Evolutionary conservation across 2,113 vertebrate genomes (phyloP).

Genomic region (Argyrosomus japonicus): DNA sequence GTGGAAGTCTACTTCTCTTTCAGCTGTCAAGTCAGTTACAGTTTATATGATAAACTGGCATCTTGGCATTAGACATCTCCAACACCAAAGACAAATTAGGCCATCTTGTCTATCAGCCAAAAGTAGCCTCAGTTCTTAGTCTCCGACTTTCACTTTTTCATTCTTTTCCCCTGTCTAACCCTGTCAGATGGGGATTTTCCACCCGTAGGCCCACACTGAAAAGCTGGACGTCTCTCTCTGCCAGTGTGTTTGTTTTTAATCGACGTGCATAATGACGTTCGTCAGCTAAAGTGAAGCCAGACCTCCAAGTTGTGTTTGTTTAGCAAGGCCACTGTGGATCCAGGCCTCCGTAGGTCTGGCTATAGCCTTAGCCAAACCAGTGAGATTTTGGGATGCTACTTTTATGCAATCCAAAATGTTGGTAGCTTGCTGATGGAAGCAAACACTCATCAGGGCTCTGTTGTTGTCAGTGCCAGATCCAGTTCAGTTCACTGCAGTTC

Average conservation of each 20-base stretch:
- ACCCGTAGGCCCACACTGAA: conserved; percentile 35
- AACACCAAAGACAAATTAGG: background rate
- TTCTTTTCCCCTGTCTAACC: conserved; percentile 4
- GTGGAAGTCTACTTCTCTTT: background rate
- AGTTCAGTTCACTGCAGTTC: background rate
- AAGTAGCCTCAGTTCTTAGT: background rate
- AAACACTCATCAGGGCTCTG: conserved; percentile 24
- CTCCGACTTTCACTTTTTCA: background rate
- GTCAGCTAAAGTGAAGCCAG: conserved; percentile 68
- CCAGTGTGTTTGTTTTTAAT: conserved; percentile 72
- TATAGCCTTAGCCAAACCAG: conserved; percentile 43
- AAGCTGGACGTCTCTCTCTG: conserved; percentile 53
- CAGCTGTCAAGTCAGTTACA: background rate
- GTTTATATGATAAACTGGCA: background rate
- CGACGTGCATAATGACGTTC: conserved; percentile 57
- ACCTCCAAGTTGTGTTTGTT: conserved; percentile 74
- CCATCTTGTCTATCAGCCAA: conserved; percentile 5
- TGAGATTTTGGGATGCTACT: conserved; percentile 34
- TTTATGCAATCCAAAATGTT: conserved; percentile 35
- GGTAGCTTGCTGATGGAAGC: conserved; percentile 27
- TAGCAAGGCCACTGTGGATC: conserved; percentile 53
- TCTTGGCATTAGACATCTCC: background rate
- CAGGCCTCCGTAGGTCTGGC: conserved; percentile 42
- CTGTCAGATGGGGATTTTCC: conserved; percentile 63
- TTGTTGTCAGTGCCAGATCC: conserved; percentile 24